Base-by-base conservation (phyloP, 2,113 vertebrate species). In the Triplophysa rosa region DNA sequence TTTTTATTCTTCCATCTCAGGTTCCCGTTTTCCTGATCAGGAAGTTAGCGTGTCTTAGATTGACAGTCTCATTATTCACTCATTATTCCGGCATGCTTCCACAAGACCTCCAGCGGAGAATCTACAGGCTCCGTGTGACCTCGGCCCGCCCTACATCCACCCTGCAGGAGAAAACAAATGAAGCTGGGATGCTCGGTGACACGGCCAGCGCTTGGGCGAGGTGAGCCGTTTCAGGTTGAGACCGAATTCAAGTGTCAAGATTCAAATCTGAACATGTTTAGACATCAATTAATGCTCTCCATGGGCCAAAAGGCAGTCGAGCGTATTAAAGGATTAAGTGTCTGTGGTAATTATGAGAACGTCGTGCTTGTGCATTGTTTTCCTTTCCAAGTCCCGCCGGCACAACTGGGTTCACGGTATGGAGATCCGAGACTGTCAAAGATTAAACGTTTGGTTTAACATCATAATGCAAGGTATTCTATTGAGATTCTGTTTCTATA, bases 61-160 rank as follows among this genome's bases (percentile, higher is more conserved):
- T 90, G 89, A 88, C 84, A 79, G 90, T 74, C 81, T 90, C 85
- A 91, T 91, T 91, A 90, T 68, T 72, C 71, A 75, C 83, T 90
- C 80, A 90, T 91, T 90, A 90, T 9, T 12, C 84, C 90, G 73
- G 81, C 72, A 49, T 87, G 86, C 83, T 77, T 87, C 83, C 33
- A 64, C 19, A 86, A 84, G 85, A 80, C 81, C 58, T 74, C 70
- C 72, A 79, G 84, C 80, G 74, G 58, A 9, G 6, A 58, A 58
- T 8, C 54, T 21, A 58, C 54, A 23, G 74, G 14, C 47, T 16
- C 19, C 4, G 7, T 65, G 19, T 79, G 77, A 59, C 45, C 54
- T 7, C 54, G 19, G 8, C 29, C 49, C 47, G 19, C 33, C 62
- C 49, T 14, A 17, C 21, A 13, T 33, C 65, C 72, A 26, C 58